Conservation (phyloP, 1,140 invertebrate genomes). For the Lepidurus apus region DNA sequence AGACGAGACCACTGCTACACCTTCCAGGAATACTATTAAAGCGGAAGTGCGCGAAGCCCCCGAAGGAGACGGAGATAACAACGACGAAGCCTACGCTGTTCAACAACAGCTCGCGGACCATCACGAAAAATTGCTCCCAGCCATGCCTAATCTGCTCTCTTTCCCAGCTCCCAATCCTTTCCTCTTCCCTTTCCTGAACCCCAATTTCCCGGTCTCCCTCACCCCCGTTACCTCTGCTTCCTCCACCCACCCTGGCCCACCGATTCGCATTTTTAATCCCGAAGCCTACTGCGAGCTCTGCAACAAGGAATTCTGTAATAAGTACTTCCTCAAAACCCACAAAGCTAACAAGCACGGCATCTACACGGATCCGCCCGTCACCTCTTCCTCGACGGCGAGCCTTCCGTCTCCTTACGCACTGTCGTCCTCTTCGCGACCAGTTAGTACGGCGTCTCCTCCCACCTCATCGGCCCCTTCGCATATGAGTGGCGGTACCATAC, state of each 20-base stretch:
- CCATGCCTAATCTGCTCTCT: conserved; percentile 29
- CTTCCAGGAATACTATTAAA: not conserved
- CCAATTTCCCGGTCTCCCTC: conserved; percentile 46
- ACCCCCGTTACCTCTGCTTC: conserved; percentile 25
- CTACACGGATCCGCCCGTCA: conserved; percentile 33
- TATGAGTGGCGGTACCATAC: conserved; percentile 16
- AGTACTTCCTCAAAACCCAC: conserved; percentile 98
- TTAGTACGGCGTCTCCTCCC: not conserved
- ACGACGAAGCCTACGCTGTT: conserved; percentile 41
- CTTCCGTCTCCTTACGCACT: conserved; percentile 21
- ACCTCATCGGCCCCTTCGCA: not conserved
- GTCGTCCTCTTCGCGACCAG: not conserved
- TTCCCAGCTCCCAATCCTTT: conserved; percentile 40
- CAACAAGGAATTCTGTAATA: conserved; percentile 99
- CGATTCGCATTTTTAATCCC: conserved; percentile 80
- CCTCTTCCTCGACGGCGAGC: conserved; percentile 20
- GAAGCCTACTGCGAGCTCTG: conserved; percentile 91
- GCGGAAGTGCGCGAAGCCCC: conserved; percentile 23
- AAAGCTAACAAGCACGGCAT: conserved; percentile 93
- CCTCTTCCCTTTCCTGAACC: conserved; percentile 41
- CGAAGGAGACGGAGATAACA: conserved; percentile 41
- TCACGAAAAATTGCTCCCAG: not conserved
- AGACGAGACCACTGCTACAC: not conserved
- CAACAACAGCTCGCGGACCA: conserved; percentile 39
- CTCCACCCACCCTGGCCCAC: conserved; percentile 47